Evolutionary conservation across 2,888 invertebrate species (phyloP), one percentile per base, ranked within the genome.

Genomic region (Papilio gigon): DNA sequence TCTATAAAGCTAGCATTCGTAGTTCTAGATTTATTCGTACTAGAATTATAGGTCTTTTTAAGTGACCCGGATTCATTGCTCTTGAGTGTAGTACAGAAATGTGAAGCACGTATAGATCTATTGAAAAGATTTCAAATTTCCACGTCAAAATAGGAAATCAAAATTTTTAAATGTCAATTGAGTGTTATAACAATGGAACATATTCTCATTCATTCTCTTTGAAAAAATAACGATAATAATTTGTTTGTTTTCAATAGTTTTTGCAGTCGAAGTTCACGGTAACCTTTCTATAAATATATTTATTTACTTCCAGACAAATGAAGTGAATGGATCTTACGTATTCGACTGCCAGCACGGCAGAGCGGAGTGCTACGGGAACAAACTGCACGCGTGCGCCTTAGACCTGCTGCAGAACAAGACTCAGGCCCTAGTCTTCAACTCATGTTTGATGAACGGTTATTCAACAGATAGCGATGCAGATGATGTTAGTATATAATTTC

Each of bases 311-410:
- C 77, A 87, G 86, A 84, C 83, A 2, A 64, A 58, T 25, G 65
- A 71, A 20, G 65, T 75, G 5, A 63, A 74, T 2, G 77, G 78
- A 1, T 70, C 69, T 0, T 78, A 79, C 64, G 68, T 61, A 68
- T 96, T 97, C 81, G 87, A 87, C 17, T 97, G 97, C 80, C 97
- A 97, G 80, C 97, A 97, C 83, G 95, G 95, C 0, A 80, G 83
- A 3, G 77, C 86, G 0, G 96, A 97, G 84, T 97, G 97, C 80
- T 93, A 94, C 74, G 97, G 95, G 0, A 97, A 97, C 84, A 96
- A 93, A 77, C 93, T 96, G 68, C 97, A 97, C 82, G 95, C 96
- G 0, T 97, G 97, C 83, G 93, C 94, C 0, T 92, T 95, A 62
- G 92, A 95, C 73, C 78, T 90, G n/a, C 84, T 96, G 12, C 81